Evolutionary conservation across 2,113 vertebrate species (phyloP).

Genomic region (Hassar affinis): DNA sequence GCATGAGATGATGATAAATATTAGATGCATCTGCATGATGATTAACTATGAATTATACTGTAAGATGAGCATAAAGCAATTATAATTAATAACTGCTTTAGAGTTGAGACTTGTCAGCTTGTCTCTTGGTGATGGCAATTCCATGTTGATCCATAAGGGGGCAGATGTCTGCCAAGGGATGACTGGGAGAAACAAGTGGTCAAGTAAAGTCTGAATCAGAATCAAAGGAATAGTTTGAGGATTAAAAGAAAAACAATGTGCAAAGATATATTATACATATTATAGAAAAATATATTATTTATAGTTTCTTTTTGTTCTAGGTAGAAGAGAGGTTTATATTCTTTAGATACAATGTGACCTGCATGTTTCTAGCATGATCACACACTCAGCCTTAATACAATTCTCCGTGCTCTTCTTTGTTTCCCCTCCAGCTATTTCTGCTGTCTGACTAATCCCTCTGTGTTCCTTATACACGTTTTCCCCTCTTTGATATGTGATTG

Average conservation of each 20-base stretch:
- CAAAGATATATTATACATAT: too few relatives aligned
- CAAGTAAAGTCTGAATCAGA: slow-evolving; percentile 17
- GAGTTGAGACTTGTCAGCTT: neutral
- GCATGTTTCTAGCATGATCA: slow-evolving; percentile 6
- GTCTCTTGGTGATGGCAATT: slow-evolving; percentile 28
- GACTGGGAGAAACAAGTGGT: slow-evolving; percentile 29
- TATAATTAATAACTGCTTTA: neutral
- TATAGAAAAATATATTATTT: too few relatives aligned
- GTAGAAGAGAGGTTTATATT: slow-evolving; percentile 6
- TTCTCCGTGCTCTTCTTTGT: slow-evolving; percentile 3
- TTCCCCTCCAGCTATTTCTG: slow-evolving; percentile 19
- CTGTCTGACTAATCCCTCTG: neutral
- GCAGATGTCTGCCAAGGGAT: slow-evolving; percentile 55
- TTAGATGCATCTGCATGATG: neutral
- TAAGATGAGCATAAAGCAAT: neutral
- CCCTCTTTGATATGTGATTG: slow-evolving; percentile 34
- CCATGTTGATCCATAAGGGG: slow-evolving; percentile 54
- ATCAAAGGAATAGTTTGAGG: neutral
- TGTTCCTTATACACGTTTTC: slow-evolving; percentile 23
- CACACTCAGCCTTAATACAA: neutral
- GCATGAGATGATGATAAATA: neutral
- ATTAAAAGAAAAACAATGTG: neutral
- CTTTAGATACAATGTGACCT: neutral
- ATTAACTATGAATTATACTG: neutral
- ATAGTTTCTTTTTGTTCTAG: neutral